Evolutionary conservation across 2,888 invertebrate species (phyloP).

Genomic region (Punctoribates punctum): DNA sequence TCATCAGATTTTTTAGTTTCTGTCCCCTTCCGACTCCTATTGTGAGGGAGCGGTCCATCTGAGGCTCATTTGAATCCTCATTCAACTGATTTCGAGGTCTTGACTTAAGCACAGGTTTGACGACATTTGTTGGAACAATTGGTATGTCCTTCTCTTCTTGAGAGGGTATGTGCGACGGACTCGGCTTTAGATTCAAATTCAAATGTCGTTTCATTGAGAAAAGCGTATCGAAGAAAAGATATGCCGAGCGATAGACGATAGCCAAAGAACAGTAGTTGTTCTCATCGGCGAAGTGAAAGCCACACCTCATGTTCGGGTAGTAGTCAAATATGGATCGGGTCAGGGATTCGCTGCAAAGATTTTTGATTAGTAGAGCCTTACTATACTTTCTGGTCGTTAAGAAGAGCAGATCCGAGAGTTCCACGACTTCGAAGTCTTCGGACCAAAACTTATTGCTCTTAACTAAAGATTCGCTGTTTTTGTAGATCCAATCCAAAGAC

Average conservation of each 20-base stretch:
- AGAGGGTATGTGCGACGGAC: too few relatives aligned
- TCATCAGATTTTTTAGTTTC: too few relatives aligned
- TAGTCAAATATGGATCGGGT: background rate
- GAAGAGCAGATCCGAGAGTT: constrained; percentile 2
- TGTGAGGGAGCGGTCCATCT: too few relatives aligned
- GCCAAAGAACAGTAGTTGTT: background rate
- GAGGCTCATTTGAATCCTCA: too few relatives aligned
- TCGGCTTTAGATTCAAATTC: too few relatives aligned
- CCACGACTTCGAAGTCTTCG: background rate
- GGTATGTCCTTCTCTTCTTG: too few relatives aligned
- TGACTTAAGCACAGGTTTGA: too few relatives aligned
- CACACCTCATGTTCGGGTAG: background rate
- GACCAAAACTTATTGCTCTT: background rate
- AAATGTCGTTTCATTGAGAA: background rate
- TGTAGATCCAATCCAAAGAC: background rate
- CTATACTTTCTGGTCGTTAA: background rate
- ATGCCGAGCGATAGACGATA: background rate
- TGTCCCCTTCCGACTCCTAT: too few relatives aligned
- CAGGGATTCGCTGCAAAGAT: background rate
- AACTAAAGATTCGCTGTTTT: background rate
- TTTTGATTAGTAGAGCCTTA: too few relatives aligned
- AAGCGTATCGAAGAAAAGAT: background rate
- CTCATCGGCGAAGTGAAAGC: background rate
- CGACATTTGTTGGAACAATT: too few relatives aligned
- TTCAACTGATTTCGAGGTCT: too few relatives aligned